Evolutionary conservation across 2,797 vertebrate species (phyloP).

Genomic region (Parauchenoglanis punctatus): DNA sequence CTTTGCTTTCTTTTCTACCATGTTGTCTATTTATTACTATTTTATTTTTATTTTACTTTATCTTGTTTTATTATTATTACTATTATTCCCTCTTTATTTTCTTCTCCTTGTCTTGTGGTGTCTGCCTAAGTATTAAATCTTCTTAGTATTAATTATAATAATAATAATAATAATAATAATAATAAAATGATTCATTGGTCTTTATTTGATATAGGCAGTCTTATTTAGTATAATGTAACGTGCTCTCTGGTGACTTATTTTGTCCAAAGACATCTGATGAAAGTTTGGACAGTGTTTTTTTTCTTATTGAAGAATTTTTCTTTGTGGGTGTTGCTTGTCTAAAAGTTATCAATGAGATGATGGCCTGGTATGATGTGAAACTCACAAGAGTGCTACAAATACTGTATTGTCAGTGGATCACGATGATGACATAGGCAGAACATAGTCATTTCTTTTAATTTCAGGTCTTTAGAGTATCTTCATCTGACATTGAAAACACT

Average conservation of each 20-base stretch:
- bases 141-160: too few relatives aligned
- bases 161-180: too few relatives aligned
- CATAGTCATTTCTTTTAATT: background rate
- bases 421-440: background rate
- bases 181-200: background rate
- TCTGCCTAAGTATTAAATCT: too few relatives aligned
- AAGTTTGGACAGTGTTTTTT: background rate
- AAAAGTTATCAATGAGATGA: background rate
- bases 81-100: too few relatives aligned
- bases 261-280: background rate
- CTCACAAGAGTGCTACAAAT: background rate
- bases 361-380: background rate
- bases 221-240: background rate
- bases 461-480: background rate
- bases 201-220: background rate
- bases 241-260: background rate
- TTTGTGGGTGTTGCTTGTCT: background rate
- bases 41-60: too few relatives aligned
- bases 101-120: too few relatives aligned
- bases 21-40: too few relatives aligned
- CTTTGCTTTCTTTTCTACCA: too few relatives aligned
- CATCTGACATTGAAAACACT: background rate
- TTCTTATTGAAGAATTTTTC: too few relatives aligned
- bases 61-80: too few relatives aligned
- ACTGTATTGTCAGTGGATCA: background rate